phyloP scores from a whole-genome alignment of 2,797 vertebrate genomes.

The Myotis findleyi region DNA sequence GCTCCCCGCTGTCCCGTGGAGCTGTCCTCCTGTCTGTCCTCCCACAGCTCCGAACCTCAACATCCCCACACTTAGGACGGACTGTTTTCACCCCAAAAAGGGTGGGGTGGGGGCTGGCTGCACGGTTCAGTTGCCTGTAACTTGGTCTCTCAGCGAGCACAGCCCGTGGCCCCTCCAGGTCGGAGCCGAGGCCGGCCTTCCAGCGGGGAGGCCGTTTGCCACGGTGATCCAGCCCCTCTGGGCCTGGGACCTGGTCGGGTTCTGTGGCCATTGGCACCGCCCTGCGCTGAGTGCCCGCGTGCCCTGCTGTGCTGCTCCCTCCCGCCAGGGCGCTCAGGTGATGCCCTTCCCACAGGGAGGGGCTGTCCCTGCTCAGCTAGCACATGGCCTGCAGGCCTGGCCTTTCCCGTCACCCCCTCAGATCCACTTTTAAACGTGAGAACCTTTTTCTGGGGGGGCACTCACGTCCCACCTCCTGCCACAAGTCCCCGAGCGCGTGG shows the following conservation, averaged over 20 bases:
- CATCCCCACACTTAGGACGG: accelerated
- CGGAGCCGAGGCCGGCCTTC: background rate
- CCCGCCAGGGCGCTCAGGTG: accelerated
- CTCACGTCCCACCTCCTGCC: background rate
- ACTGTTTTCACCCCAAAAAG: background rate
- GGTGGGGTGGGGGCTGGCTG: no score
- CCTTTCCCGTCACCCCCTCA: background rate
- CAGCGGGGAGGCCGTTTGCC: background rate
- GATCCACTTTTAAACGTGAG: background rate
- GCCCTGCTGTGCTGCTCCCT: accelerated
- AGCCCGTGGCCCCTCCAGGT: background rate
- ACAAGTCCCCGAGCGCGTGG: accelerated
- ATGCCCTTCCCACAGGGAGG: accelerated
- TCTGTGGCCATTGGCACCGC: background rate
- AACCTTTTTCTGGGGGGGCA: background rate
- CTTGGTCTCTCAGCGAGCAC: accelerated
- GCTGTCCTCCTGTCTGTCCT: background rate
- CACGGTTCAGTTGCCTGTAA: accelerated
- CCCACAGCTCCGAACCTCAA: background rate
- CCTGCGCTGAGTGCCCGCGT: accelerated
- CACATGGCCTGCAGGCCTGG: background rate
- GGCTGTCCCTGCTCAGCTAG: accelerated
- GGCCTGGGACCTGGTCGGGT: accelerated
- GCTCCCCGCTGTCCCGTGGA: accelerated
- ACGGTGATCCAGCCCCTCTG: accelerated